Base-by-base conservation (phyloP, 2,113 vertebrate genomes). In the Neodontobutis hainanensis region DNA sequence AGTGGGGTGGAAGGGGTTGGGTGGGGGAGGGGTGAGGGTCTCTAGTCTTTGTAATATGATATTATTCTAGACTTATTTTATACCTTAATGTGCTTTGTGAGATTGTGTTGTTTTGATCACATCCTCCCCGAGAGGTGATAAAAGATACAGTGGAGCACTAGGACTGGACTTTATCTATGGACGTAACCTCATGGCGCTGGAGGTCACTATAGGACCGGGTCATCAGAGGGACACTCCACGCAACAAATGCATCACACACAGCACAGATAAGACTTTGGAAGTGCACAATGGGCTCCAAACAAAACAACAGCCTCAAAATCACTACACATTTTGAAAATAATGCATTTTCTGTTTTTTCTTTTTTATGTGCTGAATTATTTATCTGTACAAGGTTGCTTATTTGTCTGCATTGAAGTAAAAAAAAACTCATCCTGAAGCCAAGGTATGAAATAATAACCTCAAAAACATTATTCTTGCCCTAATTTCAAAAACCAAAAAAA, bases 11-110 rank as follows among this genome's bases (percentile, higher is more conserved):
- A 27, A 27, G 19, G 19, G 19, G 19, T 27, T 27, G 19, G 19
- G n/a, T n/a, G n/a, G n/a, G n/a, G n/a, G n/a, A 11, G 76, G 56
- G 56, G 48, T 4, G 48, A 19, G 78, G 82, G 65, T 80, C 19
- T 65, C 36, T 86, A 77, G 80, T 88, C 84, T 89, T 88, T 91
- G 82, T 89, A 87, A 83, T 88, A 86, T 80, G 75, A 38, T 86
- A 86, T 81, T 82, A 89, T 78, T 74, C 84, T 83, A 84, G 75
- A 83, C 88, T 87, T 9, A 62, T 89, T 89, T 88, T 91, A 78
- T 89, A 87, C 77, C 86, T 88, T 69, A 68, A 83, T 84, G 88
- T 88, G 85, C 77, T 82, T 78, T 82, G 83, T 89, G 81, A 81
- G 80, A 70, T 85, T 80, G 83, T 90, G 78, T 80, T 86, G 86